Percentiles rank a stretch among this genome's conserved stretches.
Evolutionary conservation across 2,113 vertebrate genomes (phyloP).

Genomic region (Apeltes quadracus): DNA sequence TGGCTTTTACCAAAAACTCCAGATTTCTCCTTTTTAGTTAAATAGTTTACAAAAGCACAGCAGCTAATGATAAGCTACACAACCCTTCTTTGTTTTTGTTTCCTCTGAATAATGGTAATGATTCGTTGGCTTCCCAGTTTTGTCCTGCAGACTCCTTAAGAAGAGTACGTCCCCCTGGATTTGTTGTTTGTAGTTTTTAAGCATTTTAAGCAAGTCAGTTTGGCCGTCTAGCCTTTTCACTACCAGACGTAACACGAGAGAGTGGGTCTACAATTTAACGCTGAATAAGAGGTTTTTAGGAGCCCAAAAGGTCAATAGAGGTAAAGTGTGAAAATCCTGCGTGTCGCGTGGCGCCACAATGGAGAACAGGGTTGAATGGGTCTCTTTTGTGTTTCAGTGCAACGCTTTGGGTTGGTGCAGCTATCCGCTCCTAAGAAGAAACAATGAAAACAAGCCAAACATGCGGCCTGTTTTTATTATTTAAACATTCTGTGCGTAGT

Average conservation of each 20-base stretch:
- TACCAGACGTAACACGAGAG: neutral
- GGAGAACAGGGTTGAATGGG: neutral
- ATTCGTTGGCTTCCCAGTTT: no score
- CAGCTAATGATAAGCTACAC: constrained; percentile 16
- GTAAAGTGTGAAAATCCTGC: neutral
- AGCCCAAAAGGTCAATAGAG: neutral
- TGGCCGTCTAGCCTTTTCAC: no score
- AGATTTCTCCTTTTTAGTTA: neutral
- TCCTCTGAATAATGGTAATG: no score
- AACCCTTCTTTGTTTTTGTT: no score
- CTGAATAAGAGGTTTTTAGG: neutral
- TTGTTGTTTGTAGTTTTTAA: neutral
- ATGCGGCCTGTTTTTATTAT: constrained; percentile 32
- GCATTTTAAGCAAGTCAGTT: neutral
- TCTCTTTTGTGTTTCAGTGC: neutral
- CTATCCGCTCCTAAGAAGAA: neutral
- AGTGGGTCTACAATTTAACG: neutral
- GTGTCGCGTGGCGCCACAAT: neutral
- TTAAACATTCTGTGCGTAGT: constrained; percentile 20
- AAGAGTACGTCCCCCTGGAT: no score
- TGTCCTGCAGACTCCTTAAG: no score
- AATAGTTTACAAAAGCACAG: constrained; percentile 9
- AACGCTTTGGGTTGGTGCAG: neutral
- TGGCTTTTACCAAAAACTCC: constrained; percentile 24
- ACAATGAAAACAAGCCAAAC: constrained; percentile 2